phyloP scores from a whole-genome alignment of 2,113 vertebrate species.

The Dasyprocta punctata region DNA sequence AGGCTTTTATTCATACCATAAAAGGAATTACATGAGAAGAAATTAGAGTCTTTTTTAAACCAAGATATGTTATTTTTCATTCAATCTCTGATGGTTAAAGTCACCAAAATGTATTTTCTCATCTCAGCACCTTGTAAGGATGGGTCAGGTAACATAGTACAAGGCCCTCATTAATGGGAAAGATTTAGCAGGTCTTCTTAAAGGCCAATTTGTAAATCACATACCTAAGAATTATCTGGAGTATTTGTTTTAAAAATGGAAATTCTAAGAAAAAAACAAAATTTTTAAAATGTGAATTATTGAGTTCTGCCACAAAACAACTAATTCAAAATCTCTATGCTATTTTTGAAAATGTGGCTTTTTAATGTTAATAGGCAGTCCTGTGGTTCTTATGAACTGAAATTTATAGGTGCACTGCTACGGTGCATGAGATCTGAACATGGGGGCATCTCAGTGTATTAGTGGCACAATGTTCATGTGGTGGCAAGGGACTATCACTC shows the following conservation, averaged over 20 bases:
- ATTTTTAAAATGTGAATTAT: not conserved
- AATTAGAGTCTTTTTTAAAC: not conserved
- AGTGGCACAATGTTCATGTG: not conserved
- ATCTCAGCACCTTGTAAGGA: fast-evolving
- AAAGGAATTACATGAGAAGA: not conserved
- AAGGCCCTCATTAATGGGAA: not conserved
- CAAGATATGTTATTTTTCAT: not conserved
- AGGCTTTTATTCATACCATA: not conserved
- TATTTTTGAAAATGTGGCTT: not conserved
- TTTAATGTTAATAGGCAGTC: not conserved
- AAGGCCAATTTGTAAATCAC: not conserved
- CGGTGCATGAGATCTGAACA: not conserved
- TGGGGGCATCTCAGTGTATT: not conserved
- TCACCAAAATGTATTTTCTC: not conserved
- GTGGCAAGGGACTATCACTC: not conserved
- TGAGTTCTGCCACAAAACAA: not conserved
- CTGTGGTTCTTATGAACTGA: not conserved
- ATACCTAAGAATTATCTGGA: not conserved
- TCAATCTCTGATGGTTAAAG: not conserved
- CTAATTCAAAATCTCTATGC: not conserved
- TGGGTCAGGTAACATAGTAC: not conserved
- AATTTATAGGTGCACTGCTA: not conserved
- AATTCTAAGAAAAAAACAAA: not conserved
- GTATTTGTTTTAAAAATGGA: not conserved
- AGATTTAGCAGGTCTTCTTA: not conserved